These are phyloP conservation scores for Drosophila arawakana DNA, from an alignment of 1,140 invertebrate genomes.

Conservation along the genomic window DNA sequence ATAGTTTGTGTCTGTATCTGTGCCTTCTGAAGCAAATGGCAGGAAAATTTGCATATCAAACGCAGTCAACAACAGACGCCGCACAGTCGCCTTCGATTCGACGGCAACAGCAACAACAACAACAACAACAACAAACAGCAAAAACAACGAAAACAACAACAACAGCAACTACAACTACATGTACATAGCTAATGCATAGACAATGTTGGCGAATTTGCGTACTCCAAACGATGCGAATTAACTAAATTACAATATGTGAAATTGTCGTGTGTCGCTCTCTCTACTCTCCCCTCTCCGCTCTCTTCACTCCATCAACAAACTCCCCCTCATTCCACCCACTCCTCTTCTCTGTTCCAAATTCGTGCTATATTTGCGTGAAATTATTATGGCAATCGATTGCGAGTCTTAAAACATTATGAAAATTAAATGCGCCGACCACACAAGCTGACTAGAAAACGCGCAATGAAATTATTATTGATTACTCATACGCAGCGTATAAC, in stretches of 20 bases:
- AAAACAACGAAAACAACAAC: slow-evolving; percentile 31
- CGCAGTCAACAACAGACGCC: slow-evolving; percentile 72
- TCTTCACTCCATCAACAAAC: no score
- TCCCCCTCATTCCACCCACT: neutral
- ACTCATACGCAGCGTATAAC: slow-evolving; percentile 72
- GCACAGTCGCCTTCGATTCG: slow-evolving; percentile 72
- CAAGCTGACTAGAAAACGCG: slow-evolving; percentile 24
- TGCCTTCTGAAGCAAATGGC: slow-evolving; percentile 39
- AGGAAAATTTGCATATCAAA: slow-evolving; percentile 79
- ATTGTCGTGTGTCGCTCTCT: slow-evolving; percentile 46
- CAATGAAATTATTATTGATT: slow-evolving; percentile 82
- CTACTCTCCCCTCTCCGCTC: neutral
- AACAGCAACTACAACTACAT: slow-evolving; percentile 31
- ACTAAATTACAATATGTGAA: slow-evolving; percentile 80
- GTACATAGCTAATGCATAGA: slow-evolving; percentile 72
- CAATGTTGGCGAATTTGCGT: slow-evolving; percentile 76
- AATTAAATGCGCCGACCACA: slow-evolving; percentile 51
- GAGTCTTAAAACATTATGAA: slow-evolving; percentile 47
- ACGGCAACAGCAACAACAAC: slow-evolving; percentile 35
- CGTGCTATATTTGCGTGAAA: slow-evolving; percentile 75
- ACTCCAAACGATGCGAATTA: slow-evolving; percentile 75
- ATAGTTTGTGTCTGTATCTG: slow-evolving; percentile 22
- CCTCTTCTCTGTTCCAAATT: slow-evolving; percentile 12
- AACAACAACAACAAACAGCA: slow-evolving; percentile 29
- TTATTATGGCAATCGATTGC: slow-evolving; percentile 80